Evolutionary conservation across 2,888 invertebrate genomes (phyloP), one percentile per base, ranked within the genome.

Genomic region (Agriopis aurantiaria): DNA sequence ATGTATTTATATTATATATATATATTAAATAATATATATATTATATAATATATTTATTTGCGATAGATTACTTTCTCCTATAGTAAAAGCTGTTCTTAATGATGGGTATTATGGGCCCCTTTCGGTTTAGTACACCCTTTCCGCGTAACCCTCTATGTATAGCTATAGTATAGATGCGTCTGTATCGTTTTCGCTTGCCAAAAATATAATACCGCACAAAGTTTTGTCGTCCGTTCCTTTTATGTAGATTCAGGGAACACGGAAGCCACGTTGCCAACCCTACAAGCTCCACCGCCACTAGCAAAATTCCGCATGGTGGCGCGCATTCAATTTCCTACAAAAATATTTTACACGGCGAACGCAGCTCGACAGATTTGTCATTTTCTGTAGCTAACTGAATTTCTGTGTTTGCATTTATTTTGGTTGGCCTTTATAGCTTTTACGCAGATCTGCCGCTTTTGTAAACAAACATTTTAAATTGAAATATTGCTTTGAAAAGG

Each of bases 271-370:
- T 45, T 56, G 65, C 6, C 70, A 71, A 59, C 70, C 70, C 70
- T 71, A 7, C 33, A 9, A 52, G 33, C 8, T 57, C 8, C n/a
- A 45, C 8, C 43, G 43, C 45, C 55, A n/a, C 12, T 51, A 52
- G 59, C 48, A 45, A 55, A 63, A 66, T 64, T 59, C 62, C 70
- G 59, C 67, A 53, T 61, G 61, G 65, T 52, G 14, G 57, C 52
- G 62, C 66, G 68, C 69, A 74, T 75, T 75, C 76, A 76, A 75
- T 76, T 76, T 73, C 64, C 75, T 71, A 76, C 72, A 72, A 76
- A 76, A 76, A 76, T 69, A 73, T 72, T 72, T 69, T 68, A 59
- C 68, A 73, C 61, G 53, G 62, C 68, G 64, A 72, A 69, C 70
- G 66, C 43, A 55, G 68, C 67, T 62, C 72, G 73, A 62, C 73